Conservation (phyloP, 2,113 vertebrate genomes). For the Elanoides forficatus region DNA sequence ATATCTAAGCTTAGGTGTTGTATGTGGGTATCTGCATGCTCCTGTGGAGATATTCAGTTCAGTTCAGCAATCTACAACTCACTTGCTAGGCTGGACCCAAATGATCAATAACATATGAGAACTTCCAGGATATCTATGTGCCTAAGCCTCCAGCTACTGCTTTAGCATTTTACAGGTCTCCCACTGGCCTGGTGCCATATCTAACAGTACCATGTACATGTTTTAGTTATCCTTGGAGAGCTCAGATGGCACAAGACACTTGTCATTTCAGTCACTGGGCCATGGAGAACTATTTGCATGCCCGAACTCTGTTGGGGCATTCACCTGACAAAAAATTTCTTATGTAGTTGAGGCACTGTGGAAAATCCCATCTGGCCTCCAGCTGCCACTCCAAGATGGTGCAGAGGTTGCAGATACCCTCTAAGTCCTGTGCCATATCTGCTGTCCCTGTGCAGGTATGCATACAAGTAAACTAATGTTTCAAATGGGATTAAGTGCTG, state of each 20-base stretch:
- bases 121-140: neutral
- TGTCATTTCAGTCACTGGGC: neutral
- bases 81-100: neutral
- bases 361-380: neutral
- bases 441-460: too few relatives aligned
- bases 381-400: neutral
- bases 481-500: neutral
- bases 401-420: neutral
- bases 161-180: neutral
- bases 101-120: neutral
- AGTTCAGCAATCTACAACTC: neutral
- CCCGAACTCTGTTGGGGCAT: neutral
- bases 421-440: neutral
- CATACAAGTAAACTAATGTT: neutral
- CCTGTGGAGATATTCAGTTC: neutral
- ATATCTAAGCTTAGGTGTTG: neutral
- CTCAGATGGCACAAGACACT: neutral
- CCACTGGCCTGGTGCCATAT: neutral
- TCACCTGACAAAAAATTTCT: neutral
- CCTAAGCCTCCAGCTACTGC: neutral
- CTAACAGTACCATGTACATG: neutral
- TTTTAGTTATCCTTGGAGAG: neutral
- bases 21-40: neutral
- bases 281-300: neutral
- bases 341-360: neutral